Percentiles rank a stretch among this genome's conserved stretches.
Conservation (phyloP, 2,888 invertebrate species). For the Noctua janthina region DNA sequence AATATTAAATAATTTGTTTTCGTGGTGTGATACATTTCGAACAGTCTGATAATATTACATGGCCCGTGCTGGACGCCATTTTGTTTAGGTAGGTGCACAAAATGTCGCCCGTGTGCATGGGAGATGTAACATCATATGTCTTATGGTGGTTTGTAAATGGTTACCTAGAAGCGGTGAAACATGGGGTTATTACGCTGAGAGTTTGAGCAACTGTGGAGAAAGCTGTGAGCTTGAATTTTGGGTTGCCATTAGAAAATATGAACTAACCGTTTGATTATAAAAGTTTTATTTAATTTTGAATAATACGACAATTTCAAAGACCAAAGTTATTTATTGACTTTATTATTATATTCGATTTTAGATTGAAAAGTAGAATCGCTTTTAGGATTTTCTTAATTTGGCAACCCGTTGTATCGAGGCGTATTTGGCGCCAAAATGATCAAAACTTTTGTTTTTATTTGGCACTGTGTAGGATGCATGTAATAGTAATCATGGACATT, state of each 20-base stretch:
- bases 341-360: slow-evolving; percentile 31
- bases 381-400: slow-evolving; percentile 63
- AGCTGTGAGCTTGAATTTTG: slow-evolving; percentile 87
- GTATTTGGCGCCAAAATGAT: slow-evolving; percentile 75
- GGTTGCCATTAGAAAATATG: slow-evolving; percentile 78
- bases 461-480: slow-evolving; percentile 73
- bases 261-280: slow-evolving; percentile 26
- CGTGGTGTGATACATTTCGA: slow-evolving; percentile 88
- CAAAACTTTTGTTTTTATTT: slow-evolving; percentile 71
- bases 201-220: slow-evolving; percentile 88
- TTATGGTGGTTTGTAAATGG: slow-evolving; percentile 82
- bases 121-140: slow-evolving; percentile 81
- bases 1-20: slow-evolving; percentile 92
- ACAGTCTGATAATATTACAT: slow-evolving; percentile 86
- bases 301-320: slow-evolving; percentile 39
- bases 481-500: slow-evolving; percentile 27
- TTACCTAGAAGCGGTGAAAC: slow-evolving; percentile 86
- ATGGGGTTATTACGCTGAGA: slow-evolving; percentile 79
- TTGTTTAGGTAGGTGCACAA: slow-evolving; percentile 72
- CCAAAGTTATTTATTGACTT: slow-evolving; percentile 26
- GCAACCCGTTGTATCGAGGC: slow-evolving; percentile 81
- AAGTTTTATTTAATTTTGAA: slow-evolving; percentile 22
- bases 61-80: slow-evolving; percentile 74
- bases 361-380: slow-evolving; percentile 19
- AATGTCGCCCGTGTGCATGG: slow-evolving; percentile 72